Percentiles rank a stretch among this genome's conserved stretches.
Conservation (phyloP, 2,888 invertebrate species). For the Caenorhabditis sp. region DNA sequence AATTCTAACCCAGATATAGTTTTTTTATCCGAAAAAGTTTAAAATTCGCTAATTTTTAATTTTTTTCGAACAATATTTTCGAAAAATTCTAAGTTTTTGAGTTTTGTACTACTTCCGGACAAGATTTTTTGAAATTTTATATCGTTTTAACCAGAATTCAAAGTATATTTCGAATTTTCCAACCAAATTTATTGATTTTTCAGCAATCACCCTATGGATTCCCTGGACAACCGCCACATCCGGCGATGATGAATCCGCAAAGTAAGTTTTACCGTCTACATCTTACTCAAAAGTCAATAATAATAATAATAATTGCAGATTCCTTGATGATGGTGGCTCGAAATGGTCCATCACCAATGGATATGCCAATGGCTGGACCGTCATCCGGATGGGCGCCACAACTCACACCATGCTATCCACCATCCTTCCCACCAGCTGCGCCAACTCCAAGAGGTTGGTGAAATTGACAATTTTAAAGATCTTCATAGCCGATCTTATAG, state of each 20-base stretch:
- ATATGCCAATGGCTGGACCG: background rate
- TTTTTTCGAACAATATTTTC: too few relatives aligned
- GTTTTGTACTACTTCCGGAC: too few relatives aligned
- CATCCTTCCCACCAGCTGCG: constrained; percentile 6
- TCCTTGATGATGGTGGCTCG: constrained; percentile 19
- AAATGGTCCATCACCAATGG: constrained; percentile 3
- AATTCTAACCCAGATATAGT: too few relatives aligned
- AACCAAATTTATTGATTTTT: too few relatives aligned
- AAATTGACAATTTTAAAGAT: background rate
- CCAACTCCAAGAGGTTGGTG: background rate
- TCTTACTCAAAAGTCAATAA: constrained; percentile 5
- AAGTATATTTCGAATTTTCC: too few relatives aligned
- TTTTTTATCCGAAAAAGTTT: too few relatives aligned
- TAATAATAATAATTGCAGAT: constrained; percentile 6
- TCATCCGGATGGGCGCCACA: constrained; percentile 9
- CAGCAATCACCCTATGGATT: background rate
- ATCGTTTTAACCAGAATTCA: too few relatives aligned
- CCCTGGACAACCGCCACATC: background rate
- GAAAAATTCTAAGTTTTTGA: too few relatives aligned
- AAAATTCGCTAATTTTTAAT: too few relatives aligned
- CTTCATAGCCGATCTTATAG: too few relatives aligned
- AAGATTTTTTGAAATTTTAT: too few relatives aligned
- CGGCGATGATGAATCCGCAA: constrained; percentile 5
- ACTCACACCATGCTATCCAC: constrained; percentile 34
- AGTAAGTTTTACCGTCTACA: constrained; percentile 9